Conservation (phyloP, 1,140 invertebrate genomes). For the Drosophila lacertosa region DNA sequence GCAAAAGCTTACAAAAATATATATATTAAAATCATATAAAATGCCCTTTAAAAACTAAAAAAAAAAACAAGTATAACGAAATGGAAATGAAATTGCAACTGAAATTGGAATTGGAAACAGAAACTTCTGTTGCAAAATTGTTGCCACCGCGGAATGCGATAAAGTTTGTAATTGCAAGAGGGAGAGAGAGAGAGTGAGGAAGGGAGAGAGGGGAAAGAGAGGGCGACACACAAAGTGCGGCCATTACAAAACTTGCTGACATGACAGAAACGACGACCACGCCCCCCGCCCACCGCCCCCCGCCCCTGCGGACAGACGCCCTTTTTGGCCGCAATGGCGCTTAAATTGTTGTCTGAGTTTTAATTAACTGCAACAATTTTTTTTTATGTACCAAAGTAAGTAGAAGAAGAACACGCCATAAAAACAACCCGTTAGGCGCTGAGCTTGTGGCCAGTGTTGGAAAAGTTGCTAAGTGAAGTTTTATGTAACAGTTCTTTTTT, state of each 20-base stretch:
- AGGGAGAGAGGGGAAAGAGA: neutral
- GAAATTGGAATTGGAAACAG: neutral
- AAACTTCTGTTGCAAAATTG: constrained; percentile 8
- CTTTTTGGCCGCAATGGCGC: neutral
- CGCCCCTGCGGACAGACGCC: neutral
- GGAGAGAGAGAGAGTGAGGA: neutral
- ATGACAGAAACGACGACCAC: neutral
- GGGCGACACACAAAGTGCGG: constrained; percentile 17
- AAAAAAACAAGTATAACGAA: no score
- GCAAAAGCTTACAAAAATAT: no score
- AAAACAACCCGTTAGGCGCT: no score
- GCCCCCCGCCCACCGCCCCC: neutral
- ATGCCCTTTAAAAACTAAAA: no score
- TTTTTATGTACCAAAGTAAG: neutral
- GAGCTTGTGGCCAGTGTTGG: no score
- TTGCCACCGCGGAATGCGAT: constrained; percentile 23
- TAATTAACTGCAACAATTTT: constrained; percentile 18
- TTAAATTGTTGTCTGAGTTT: constrained; percentile 6
- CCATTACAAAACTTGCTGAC: constrained; percentile 37
- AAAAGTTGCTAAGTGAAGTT: no score
- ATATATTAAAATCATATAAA: no score
- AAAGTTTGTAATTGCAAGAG: constrained; percentile 39
- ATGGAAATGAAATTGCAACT: neutral
- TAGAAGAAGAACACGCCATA: no score
- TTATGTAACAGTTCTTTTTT: no score